A percentile compares a stretch with the other conserved stretches of the same genome.
phyloP scores from a whole-genome alignment of 2,888 invertebrate genomes.

The Thymelicus acteon region DNA sequence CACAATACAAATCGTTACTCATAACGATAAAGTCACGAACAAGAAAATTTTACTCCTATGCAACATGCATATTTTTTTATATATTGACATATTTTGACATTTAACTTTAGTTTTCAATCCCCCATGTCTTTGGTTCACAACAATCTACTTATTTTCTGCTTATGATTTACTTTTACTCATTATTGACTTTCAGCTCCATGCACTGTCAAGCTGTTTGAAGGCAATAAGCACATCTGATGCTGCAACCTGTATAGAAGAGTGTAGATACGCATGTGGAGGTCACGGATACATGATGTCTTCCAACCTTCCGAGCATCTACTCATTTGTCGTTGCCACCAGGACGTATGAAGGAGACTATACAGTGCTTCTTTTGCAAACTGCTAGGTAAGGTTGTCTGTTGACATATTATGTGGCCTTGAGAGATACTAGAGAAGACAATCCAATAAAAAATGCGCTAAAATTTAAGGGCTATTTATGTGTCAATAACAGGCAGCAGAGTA shows the following conservation, averaged over 20 bases:
- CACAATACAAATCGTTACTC: no score
- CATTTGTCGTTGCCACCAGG: slow-evolving; percentile 92
- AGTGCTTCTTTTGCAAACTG: slow-evolving; percentile 94
- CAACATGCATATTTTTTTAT: no score
- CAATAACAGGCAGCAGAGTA: no score
- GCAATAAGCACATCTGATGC: slow-evolving; percentile 92
- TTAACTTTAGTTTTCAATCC: no score
- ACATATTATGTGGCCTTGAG: no score
- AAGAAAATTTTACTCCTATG: no score
- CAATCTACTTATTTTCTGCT: neutral
- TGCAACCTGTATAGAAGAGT: slow-evolving; percentile 90
- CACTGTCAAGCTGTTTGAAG: slow-evolving; percentile 95
- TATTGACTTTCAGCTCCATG: slow-evolving; percentile 88
- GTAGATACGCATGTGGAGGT: slow-evolving; percentile 95
- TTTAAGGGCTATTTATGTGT: no score
- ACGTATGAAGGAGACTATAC: slow-evolving; percentile 99
- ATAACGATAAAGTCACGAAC: no score
- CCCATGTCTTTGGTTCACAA: neutral
- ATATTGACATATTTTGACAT: no score
- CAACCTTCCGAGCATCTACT: slow-evolving; percentile 93
- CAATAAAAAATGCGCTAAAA: no score
- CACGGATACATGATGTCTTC: slow-evolving; percentile 96
- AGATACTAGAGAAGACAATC: no score
- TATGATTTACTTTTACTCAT: neutral
- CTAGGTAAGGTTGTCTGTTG: slow-evolving; percentile 75